Percentiles rank a stretch among this genome's conserved stretches.
These are phyloP conservation scores for Hemitrygon akajei DNA, from an alignment of 2,797 vertebrate species.

Conservation along the genomic window DNA sequence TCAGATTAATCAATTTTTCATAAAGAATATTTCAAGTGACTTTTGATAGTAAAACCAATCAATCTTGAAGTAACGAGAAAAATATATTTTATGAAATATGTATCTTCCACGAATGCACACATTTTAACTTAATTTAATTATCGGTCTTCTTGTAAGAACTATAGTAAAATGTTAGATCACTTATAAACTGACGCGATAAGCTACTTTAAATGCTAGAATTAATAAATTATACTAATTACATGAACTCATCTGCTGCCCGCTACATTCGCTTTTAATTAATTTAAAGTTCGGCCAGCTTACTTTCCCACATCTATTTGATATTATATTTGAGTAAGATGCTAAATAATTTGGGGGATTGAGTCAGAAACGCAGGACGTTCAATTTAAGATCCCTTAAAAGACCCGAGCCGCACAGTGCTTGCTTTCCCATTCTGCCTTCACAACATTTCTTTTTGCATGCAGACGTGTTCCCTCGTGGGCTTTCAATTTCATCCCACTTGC, in stretches of 20 bases:
- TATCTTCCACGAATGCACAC: background rate
- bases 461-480: background rate
- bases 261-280: background rate
- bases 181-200: too few species aligned
- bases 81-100: background rate
- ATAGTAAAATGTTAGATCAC: background rate
- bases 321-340: background rate
- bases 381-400: background rate
- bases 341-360: background rate
- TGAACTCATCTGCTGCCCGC: background rate
- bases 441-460: background rate
- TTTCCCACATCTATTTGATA: background rate
- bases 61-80: background rate
- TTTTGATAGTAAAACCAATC: background rate
- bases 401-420: background rate
- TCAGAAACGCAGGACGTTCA: background rate
- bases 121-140: background rate
- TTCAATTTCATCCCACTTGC: slow-evolving; percentile 31
- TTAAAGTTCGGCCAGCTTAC: too few species aligned
- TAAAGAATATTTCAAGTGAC: slow-evolving; percentile 7
- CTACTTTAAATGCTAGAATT: background rate
- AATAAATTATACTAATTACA: background rate
- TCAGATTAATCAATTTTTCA: slow-evolving; percentile 22
- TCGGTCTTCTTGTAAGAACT: background rate
- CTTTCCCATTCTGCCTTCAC: background rate